Percentiles rank a stretch among this genome's conserved stretches.
Evolutionary conservation across 2,797 vertebrate genomes (phyloP).

Genomic region (Florisuga fusca): DNA sequence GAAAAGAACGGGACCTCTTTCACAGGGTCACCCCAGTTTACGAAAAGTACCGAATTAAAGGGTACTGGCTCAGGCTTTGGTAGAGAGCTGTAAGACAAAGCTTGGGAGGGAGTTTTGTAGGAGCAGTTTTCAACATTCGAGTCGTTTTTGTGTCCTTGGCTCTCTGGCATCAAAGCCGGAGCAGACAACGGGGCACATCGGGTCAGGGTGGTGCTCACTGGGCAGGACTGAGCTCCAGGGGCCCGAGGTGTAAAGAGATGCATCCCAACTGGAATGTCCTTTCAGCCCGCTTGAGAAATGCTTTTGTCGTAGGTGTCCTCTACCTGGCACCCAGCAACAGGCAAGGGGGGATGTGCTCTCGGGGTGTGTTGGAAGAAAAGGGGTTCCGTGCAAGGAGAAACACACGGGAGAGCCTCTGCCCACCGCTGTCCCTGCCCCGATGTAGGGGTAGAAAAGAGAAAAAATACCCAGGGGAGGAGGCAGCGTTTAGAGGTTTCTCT

Average conservation of each 20-base stretch:
- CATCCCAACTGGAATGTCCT: not conserved
- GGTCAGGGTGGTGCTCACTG: not conserved
- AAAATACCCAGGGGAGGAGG: not conserved
- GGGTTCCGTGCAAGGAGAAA: accelerated
- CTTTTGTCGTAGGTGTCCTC: not conserved
- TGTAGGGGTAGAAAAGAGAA: not conserved
- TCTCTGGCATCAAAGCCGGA: not conserved
- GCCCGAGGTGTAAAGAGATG: not conserved
- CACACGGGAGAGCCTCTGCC: not conserved
- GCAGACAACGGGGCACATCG: accelerated
- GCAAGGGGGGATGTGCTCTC: not conserved
- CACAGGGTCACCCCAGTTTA: too few species aligned
- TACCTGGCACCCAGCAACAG: accelerated
- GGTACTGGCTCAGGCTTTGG: not conserved
- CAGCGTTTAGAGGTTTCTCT: not conserved
- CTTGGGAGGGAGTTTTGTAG: not conserved
- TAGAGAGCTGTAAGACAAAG: not conserved
- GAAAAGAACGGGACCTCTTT: not conserved
- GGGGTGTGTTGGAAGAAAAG: not conserved
- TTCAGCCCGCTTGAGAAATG: not conserved
- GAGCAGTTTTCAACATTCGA: not conserved
- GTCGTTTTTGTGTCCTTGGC: not conserved
- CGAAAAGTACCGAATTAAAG: not conserved
- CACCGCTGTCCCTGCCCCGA: accelerated
- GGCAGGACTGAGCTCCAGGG: not conserved